Conservation (phyloP, 2,797 vertebrate species). For the Enteromius trimaculatus region DNA sequence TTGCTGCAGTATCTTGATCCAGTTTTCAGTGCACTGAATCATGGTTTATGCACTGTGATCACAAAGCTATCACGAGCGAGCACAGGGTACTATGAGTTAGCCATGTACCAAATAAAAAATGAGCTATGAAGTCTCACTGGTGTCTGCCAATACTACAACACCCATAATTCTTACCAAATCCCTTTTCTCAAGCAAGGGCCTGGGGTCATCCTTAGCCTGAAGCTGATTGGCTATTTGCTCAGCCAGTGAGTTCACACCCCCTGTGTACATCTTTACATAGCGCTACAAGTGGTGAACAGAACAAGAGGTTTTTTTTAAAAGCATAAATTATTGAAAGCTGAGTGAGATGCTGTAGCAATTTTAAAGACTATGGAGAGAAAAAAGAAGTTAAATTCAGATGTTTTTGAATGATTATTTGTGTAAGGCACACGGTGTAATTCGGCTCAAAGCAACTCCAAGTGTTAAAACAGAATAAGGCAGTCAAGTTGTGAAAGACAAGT, state of each 20-base stretch:
- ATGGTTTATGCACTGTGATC: neutral
- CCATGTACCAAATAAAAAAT: neutral
- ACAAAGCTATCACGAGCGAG: too few relatives aligned
- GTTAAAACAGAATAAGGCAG: neutral
- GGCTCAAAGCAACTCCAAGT: neutral
- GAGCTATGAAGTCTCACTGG: neutral
- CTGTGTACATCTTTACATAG: slow-evolving; percentile 96
- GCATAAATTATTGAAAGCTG: slow-evolving; percentile 38
- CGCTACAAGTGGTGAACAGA: slow-evolving; percentile 77
- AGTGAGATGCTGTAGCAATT: neutral
- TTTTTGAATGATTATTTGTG: slow-evolving; percentile 1
- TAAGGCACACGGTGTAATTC: slow-evolving; percentile 55
- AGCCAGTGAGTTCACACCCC: slow-evolving; percentile 94
- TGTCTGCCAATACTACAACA: slow-evolving; percentile 12
- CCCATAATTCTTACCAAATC: slow-evolving; percentile 88
- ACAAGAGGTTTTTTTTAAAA: slow-evolving; percentile 63
- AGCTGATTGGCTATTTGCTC: slow-evolving; percentile 97
- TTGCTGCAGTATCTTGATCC: neutral
- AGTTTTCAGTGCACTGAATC: neutral
- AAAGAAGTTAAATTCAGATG: slow-evolving; percentile 13
- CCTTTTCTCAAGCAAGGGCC: slow-evolving; percentile 89
- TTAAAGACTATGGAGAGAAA: neutral
- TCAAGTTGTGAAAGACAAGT: neutral
- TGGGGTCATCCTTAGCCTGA: slow-evolving; percentile 88
- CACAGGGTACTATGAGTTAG: neutral